These are phyloP conservation scores for Microchrysa polita DNA, from an alignment of 2,888 invertebrate genomes.

Conservation along the genomic window DNA sequence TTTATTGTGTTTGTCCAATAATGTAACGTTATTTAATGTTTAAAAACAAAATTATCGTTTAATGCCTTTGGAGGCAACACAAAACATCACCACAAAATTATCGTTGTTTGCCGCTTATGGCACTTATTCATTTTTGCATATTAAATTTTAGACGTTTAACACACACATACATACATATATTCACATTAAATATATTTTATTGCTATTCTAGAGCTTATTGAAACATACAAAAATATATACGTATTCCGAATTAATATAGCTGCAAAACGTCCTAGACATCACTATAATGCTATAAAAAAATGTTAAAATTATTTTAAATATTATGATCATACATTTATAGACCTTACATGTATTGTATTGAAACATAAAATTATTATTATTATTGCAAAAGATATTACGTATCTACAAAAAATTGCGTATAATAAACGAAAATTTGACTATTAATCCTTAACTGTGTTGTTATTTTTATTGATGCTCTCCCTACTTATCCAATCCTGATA, in stretches of 20 bases:
- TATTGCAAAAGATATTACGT: slow-evolving; percentile 18
- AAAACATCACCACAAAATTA: no score
- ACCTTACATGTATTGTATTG: slow-evolving; percentile 10
- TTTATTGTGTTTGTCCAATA: no score
- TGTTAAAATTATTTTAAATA: neutral
- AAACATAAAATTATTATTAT: slow-evolving; percentile 7
- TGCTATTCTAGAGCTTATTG: slow-evolving; percentile 3
- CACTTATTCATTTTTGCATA: no score
- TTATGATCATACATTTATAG: neutral
- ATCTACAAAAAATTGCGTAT: slow-evolving; percentile 20
- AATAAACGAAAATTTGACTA: slow-evolving; percentile 21
- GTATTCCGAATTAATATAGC: no score
- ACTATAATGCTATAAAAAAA: no score
- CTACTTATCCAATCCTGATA: slow-evolving; percentile 1
- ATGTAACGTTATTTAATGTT: no score
- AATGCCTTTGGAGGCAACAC: no score
- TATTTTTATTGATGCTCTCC: slow-evolving; percentile 18
- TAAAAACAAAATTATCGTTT: no score
- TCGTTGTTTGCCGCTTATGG: no score
- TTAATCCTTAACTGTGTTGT: slow-evolving; percentile 39
- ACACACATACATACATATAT: no score
- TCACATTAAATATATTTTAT: slow-evolving; percentile 5
- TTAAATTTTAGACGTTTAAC: no score
- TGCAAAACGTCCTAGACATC: no score
- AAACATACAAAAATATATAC: neutral